Conservation (phyloP, 2,888 invertebrate species). For the Thymelicus sylvestris region DNA sequence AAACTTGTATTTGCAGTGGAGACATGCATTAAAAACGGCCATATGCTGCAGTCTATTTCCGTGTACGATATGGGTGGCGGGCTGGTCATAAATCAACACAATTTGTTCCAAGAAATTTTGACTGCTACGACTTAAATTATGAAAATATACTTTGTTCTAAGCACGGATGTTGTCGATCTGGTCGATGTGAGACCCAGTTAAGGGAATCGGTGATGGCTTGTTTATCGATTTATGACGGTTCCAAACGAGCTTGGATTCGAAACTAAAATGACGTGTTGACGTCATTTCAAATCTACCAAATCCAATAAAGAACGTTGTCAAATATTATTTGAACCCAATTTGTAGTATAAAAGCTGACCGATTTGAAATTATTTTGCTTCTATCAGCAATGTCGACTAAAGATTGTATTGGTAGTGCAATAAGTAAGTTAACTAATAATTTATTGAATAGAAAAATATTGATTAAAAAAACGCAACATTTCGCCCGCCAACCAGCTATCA, state of each 20-base stretch:
- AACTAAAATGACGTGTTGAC: conserved; percentile 10
- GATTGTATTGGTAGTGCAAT: no score
- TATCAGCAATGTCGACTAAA: no score
- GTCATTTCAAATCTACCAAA: background rate
- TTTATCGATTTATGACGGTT: conserved; percentile 36
- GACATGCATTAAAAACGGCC: conserved; percentile 24
- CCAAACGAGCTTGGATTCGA: conserved; percentile 10
- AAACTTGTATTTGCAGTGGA: conserved; percentile 1
- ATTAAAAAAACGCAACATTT: no score
- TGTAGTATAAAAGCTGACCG: no score
- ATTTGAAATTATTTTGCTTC: no score
- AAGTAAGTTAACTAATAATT: no score
- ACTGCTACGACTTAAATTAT: conserved; percentile 60
- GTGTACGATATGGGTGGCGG: conserved; percentile 51
- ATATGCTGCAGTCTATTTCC: conserved; percentile 46
- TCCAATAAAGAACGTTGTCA: background rate
- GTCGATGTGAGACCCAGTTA: conserved; percentile 45
- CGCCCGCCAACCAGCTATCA: no score
- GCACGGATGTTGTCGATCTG: conserved; percentile 56
- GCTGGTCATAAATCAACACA: conserved; percentile 57
- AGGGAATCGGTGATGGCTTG: conserved; percentile 23
- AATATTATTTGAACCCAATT: no score
- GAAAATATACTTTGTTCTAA: conserved; percentile 54
- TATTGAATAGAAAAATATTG: no score
- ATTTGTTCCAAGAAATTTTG: conserved; percentile 73